Evolutionary conservation across 2,113 vertebrate genomes (phyloP).

Genomic region (Cyrtonyx montezumae): DNA sequence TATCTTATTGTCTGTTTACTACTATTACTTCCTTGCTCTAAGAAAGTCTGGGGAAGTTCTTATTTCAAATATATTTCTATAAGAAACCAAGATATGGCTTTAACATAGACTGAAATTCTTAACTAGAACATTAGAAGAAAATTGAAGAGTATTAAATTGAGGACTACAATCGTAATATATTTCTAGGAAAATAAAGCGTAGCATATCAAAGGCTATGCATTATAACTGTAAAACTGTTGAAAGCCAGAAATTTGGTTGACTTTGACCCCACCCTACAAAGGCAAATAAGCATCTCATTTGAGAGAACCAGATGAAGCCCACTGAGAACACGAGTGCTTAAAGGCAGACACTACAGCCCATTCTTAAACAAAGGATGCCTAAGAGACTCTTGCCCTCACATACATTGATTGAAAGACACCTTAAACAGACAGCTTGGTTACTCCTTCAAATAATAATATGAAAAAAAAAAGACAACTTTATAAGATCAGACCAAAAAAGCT

Average conservation of each 20-base stretch:
- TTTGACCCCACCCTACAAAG: neutral
- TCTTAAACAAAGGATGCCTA: neutral
- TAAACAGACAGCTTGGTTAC: neutral
- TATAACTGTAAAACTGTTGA: neutral
- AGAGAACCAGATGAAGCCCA: neutral
- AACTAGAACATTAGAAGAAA: neutral
- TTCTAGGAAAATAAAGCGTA: neutral
- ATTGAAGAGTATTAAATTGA: neutral
- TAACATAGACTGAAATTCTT: neutral
- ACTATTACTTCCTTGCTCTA: neutral
- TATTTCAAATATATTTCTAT: neutral
- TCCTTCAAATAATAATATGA: neutral
- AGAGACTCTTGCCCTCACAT: neutral
- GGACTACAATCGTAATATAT: neutral
- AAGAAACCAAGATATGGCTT: neutral
- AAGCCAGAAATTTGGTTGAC: neutral
- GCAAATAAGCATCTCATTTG: neutral
- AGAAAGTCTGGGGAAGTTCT: neutral
- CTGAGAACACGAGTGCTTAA: neutral
- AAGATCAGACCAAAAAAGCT: neutral
- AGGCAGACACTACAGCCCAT: neutral
- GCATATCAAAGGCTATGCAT: neutral
- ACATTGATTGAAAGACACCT: neutral
- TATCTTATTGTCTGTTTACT: neutral
- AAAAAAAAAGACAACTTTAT: neutral